Base-by-base conservation (phyloP, 2,797 vertebrate genomes). In the Galago senegalensis region DNA sequence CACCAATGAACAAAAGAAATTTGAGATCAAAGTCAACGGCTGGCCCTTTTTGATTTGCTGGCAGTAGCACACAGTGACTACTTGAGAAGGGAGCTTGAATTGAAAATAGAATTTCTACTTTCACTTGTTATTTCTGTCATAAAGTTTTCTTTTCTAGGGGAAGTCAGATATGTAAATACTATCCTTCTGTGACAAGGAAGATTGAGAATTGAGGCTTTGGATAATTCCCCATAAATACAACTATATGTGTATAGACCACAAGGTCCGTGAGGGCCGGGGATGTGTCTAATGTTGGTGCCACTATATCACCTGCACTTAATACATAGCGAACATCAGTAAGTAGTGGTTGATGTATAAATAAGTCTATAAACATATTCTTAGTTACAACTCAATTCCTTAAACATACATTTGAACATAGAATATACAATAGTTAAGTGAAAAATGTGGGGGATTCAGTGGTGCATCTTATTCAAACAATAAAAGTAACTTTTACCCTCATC, bases 1-100 rank as follows among this genome's bases (percentile, higher is more conserved):
- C 86, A 81, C 65, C 94, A 89, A 18, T 20, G 85, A 97, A 97
- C 79, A 96, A 83, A 96, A 96, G 96, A 96, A 95, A 84, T 1
- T 81, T 29, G 70, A 96, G 96, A 95, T 89, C 23, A 89, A 87
- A n/a, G 92, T 89, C 73, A 93, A 58, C 17, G 63, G 53, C 86
- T 96, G 49, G 82, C 27, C 49, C 91, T 92, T 92, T 81, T 63
- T 90, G 2, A 77, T 12, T 80, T 37, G 7, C 21, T 92, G 46
- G 69, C 2, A 17, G 37, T 43, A 31, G 87, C 37, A 96, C 89
- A 87, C n/a, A 86, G 37, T 58, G 61, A 92, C 79, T 95, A 94
- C 92, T 31, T 65, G 60, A 63, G 65, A 95, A 89, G 14, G 6
- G 70, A 60, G 53, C 31, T 85, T 65, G 29, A 95, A 58, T 29